Conservation (phyloP, 2,113 vertebrate genomes). For the Terrapene triunguis region DNA sequence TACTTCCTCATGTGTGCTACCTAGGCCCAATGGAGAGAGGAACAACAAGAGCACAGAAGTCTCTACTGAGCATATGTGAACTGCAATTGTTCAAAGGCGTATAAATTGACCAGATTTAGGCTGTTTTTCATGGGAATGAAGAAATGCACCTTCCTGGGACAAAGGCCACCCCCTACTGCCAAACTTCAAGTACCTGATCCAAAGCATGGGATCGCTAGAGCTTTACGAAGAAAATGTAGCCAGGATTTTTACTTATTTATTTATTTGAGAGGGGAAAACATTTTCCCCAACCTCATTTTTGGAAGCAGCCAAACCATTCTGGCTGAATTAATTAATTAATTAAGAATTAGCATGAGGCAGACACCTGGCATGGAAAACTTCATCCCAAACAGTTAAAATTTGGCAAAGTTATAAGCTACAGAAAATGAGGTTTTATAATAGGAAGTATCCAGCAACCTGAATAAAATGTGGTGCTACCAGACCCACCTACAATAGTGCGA, state of each 20-base stretch:
- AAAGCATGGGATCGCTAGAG: neutral
- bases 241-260: neutral
- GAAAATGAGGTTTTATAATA: neutral
- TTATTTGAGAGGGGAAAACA: neutral
- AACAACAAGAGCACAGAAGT: neutral
- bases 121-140: neutral
- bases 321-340: neutral
- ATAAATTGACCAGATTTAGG: neutral
- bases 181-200: neutral
- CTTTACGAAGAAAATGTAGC: neutral
- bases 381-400: conserved; percentile 9
- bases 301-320: neutral
- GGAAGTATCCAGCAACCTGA: neutral
- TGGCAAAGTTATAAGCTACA: neutral
- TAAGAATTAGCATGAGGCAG: neutral
- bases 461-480: neutral
- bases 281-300: neutral
- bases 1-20: neutral
- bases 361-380: conserved; percentile 5
- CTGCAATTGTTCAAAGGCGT: neutral
- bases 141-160: neutral
- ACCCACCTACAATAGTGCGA: accelerated
- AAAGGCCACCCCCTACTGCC: neutral
- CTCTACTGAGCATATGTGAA: neutral
- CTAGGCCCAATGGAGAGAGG: neutral